Evolutionary conservation across 2,888 invertebrate species (phyloP), one percentile per base, ranked within the genome.

Genomic region (Amiota mariae): DNA sequence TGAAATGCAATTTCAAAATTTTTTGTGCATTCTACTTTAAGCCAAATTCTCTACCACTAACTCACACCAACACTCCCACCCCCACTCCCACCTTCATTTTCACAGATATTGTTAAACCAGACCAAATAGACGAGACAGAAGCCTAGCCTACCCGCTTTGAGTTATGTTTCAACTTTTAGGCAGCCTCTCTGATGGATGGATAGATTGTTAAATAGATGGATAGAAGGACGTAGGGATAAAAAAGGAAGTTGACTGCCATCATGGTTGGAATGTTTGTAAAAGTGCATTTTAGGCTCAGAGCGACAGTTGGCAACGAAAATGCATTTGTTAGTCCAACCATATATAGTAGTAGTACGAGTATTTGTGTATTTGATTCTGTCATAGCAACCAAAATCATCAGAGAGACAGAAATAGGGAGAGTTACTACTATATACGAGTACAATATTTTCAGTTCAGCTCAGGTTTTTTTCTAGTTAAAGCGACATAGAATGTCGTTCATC

Each of bases 1-100:
- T 84, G 84, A 86, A 87, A 87, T 85, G 85, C 86, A 84, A 84
- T 86, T 84, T 82, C 80, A 81, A 82, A 82, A 76, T 79, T 84
- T 85, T 84, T 84, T 82, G 70, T 54, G 36, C 18, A 18, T 51
- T 15, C 51, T 51, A 12, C 11, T 11, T 20, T 54, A 54, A 24
- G 36, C 18, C 15, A 70, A 15, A 36, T 18, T 57, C 56, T 70
- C 24, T 11, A 20, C 15, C 59, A 59, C 59, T 11, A 15, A 20
- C 8, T 11, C 20, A 59, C 18, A 59, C 59, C 18, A 8, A n/a
- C 57, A 15, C 57, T 15, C 57, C 1, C n/a, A 1, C 57, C 15
- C 18, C n/a, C n/a, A n/a, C n/a, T n/a, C n/a, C n/a, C n/a, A n/a
- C n/a, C n/a, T n/a, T n/a, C n/a, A n/a, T n/a, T n/a, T n/a, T 70